phyloP scores from a whole-genome alignment of 92 coral and sea anemone species.

The Umimayanthus kanabou region DNA sequence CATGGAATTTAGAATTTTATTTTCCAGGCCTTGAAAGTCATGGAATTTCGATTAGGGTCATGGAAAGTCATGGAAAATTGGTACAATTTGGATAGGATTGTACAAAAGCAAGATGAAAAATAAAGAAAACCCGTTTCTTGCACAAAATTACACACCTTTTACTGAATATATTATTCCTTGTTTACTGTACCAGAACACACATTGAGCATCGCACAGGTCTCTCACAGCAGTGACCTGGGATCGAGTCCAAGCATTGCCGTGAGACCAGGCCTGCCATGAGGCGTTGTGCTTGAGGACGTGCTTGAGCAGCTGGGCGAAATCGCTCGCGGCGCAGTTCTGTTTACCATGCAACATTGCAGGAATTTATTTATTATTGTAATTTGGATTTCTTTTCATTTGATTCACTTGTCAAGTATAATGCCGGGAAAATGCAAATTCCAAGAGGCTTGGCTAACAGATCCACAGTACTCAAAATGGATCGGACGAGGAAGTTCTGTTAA shows the following conservation, averaged over 20 bases:
- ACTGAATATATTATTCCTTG: slow-evolving; percentile 40
- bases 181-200: slow-evolving; percentile 10
- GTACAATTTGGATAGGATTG: too few relatives aligned
- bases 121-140: neutral
- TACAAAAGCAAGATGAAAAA: too few relatives aligned
- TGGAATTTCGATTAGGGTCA: too few relatives aligned
- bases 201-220: slow-evolving; percentile 27
- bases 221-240: slow-evolving; percentile 40
- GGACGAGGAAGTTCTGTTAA: slow-evolving; percentile 35
- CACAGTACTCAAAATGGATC: slow-evolving; percentile 25
- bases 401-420: slow-evolving; percentile 9
- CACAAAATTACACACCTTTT: slow-evolving; percentile 44
- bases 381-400: slow-evolving; percentile 19
- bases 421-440: too few relatives aligned
- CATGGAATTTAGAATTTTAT: too few relatives aligned
- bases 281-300: slow-evolving; percentile 1
- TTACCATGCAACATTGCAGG: slow-evolving; percentile 41
- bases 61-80: too few relatives aligned
- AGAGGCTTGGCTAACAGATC: too few relatives aligned
- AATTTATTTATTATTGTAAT: slow-evolving; percentile 29
- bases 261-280: neutral
- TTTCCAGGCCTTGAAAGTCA: too few relatives aligned
- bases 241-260: slow-evolving; percentile 32
- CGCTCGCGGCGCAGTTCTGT: slow-evolving; percentile 43
- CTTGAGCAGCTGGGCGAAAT: too few relatives aligned